Conservation (phyloP, 1,140 invertebrate species). For the Aphelinus atriplicis region DNA sequence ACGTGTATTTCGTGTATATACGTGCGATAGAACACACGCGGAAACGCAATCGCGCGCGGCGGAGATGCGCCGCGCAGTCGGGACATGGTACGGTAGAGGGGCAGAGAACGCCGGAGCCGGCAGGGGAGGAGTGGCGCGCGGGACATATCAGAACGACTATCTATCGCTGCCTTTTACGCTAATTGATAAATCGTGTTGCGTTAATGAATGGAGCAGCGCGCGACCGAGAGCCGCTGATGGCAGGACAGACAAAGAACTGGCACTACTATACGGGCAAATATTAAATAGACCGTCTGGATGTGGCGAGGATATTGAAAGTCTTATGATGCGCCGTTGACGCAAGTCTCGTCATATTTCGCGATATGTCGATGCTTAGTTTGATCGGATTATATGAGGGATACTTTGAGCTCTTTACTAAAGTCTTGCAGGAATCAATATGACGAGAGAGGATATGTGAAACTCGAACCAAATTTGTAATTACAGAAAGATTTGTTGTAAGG, state of each 20-base stretch:
- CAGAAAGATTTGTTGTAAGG: too few species aligned
- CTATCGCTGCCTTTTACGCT: constrained; percentile 66
- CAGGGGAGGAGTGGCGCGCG: constrained; percentile 44
- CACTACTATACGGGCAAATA: constrained; percentile 39
- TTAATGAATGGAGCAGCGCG: constrained; percentile 62
- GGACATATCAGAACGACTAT: constrained; percentile 64
- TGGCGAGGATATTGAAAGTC: constrained; percentile 60
- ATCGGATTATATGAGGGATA: too few species aligned
- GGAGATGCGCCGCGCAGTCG: too few species aligned
- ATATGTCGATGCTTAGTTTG: constrained; percentile 3
- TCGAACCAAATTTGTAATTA: too few species aligned
- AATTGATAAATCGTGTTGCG: constrained; percentile 68
- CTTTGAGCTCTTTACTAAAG: too few species aligned
- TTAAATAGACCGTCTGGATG: too few species aligned
- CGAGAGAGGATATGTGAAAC: too few species aligned
- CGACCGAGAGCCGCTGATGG: constrained; percentile 13
- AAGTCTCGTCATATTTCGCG: constrained; percentile 21
- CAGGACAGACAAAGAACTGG: constrained; percentile 31
- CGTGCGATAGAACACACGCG: not conserved
- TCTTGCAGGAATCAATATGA: too few species aligned
- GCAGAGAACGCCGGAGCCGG: constrained; percentile 15
- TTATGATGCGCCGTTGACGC: constrained; percentile 44
- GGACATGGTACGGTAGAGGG: constrained; percentile 14
- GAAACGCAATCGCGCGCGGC: not conserved
- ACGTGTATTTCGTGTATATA: too few species aligned